These are phyloP conservation scores for Achatina immaculata DNA, from an alignment of 1,140 invertebrate genomes.

Conservation along the genomic window DNA sequence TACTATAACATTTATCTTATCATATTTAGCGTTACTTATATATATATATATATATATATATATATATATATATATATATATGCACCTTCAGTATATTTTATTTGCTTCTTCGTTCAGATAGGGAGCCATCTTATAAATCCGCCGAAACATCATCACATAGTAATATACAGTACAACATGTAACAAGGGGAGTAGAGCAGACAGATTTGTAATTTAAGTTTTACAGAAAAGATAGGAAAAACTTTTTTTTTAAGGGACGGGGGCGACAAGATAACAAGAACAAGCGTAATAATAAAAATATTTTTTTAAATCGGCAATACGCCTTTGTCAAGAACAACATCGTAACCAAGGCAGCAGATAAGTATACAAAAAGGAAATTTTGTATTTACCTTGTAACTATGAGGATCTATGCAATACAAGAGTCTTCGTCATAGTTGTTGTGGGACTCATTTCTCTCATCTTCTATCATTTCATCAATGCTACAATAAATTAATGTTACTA, in stretches of 20 bases:
- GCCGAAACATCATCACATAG: not conserved
- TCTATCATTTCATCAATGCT: too few relatives aligned
- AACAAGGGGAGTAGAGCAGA: not conserved
- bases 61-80: not conserved
- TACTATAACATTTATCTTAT: not conserved
- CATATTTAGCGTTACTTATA: not conserved
- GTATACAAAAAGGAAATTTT: too few relatives aligned
- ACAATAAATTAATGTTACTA: too few relatives aligned
- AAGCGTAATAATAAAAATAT: too few relatives aligned
- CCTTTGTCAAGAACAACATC: too few relatives aligned
- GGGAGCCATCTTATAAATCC: not conserved
- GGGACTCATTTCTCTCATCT: too few relatives aligned
- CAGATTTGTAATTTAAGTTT: not conserved
- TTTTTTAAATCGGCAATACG: too few relatives aligned
- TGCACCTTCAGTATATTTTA: not conserved
- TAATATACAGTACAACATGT: not conserved
- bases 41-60: slow-evolving; percentile 22
- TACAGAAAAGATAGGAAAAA: not conserved
- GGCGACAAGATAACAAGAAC: too few relatives aligned
- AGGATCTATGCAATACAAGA: too few relatives aligned
- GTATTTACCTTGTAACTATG: too few relatives aligned
- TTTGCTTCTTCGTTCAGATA: not conserved
- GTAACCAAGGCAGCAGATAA: too few relatives aligned
- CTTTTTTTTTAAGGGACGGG: not conserved
- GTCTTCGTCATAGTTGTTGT: too few relatives aligned